These are phyloP conservation scores for Stratiolaelaps scimitus DNA, from an alignment of 1,140 invertebrate genomes.

Conservation along the genomic window DNA sequence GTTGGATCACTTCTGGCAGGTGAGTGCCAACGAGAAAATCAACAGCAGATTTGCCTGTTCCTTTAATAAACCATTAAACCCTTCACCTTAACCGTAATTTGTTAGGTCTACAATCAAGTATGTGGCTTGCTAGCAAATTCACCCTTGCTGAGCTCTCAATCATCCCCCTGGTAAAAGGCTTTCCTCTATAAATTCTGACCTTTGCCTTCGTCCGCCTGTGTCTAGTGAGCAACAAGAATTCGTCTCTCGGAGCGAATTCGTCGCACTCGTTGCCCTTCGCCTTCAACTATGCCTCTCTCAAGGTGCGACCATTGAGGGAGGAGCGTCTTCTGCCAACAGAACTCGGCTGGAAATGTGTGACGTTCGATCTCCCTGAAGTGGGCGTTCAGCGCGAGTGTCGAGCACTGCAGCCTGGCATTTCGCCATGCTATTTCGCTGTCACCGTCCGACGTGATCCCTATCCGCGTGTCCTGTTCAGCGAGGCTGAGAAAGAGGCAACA, in stretches of 20 bases:
- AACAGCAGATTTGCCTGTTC: too few relatives aligned
- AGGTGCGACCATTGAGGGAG: constrained; percentile 30
- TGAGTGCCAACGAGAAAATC: not conserved
- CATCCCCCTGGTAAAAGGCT: too few relatives aligned
- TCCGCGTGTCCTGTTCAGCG: constrained; percentile 1
- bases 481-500: not conserved
- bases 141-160: too few relatives aligned
- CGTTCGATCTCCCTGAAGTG: not conserved
- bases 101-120: too few relatives aligned
- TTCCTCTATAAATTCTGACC: too few relatives aligned
- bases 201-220: too few relatives aligned
- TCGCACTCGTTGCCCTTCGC: constrained; percentile 30
- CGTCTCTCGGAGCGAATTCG: not conserved
- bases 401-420: not conserved
- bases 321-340: constrained; percentile 26
- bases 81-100: too few relatives aligned
- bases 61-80: too few relatives aligned
- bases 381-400: not conserved
- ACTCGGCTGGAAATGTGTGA: constrained; percentile 31
- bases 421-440: constrained; percentile 1
- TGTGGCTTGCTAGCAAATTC: too few relatives aligned
- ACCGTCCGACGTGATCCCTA: constrained; percentile 15
- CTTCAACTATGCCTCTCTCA: constrained; percentile 32
- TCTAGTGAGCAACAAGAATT: too few relatives aligned
- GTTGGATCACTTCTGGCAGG: constrained; percentile 29